These are phyloP conservation scores for Notocelia uddmanniana DNA, from an alignment of 2,888 invertebrate species.

Conservation along the genomic window DNA sequence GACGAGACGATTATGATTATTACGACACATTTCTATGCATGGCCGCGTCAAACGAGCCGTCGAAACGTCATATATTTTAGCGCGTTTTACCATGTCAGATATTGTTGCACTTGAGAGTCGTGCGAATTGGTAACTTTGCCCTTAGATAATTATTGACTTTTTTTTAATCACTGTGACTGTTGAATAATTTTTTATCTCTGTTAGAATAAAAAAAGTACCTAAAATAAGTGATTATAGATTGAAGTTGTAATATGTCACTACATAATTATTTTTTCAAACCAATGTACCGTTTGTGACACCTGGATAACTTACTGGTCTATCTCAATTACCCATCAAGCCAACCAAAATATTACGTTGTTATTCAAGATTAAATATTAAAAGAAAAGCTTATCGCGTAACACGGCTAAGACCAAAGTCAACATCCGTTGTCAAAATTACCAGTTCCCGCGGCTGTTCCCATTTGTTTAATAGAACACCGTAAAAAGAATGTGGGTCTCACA, in stretches of 20 bases:
- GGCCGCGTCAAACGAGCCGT: too few species aligned
- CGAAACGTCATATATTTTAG: too few species aligned
- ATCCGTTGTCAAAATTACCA: slow-evolving; percentile 18
- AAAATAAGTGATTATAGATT: background rate
- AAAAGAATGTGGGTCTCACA: background rate
- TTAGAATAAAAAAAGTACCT: too few species aligned
- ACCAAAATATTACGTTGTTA: background rate
- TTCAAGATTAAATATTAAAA: background rate
- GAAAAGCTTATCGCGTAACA: background rate
- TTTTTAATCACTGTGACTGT: background rate
- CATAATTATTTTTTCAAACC: background rate
- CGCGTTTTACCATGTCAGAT: background rate
- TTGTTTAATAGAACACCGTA: background rate
- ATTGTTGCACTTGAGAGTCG: background rate
- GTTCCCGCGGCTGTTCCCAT: slow-evolving; percentile 16
- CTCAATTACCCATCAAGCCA: background rate
- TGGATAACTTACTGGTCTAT: background rate
- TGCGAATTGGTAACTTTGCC: slow-evolving; percentile 17
- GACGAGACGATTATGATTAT: background rate
- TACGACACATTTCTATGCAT: too few species aligned
- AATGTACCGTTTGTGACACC: background rate
- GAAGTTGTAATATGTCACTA: background rate
- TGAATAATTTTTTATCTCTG: too few species aligned
- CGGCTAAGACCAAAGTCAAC: background rate
- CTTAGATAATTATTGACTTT: background rate